phyloP scores from a whole-genome alignment of 1,140 invertebrate genomes.

The Drosophila kanapiae region DNA sequence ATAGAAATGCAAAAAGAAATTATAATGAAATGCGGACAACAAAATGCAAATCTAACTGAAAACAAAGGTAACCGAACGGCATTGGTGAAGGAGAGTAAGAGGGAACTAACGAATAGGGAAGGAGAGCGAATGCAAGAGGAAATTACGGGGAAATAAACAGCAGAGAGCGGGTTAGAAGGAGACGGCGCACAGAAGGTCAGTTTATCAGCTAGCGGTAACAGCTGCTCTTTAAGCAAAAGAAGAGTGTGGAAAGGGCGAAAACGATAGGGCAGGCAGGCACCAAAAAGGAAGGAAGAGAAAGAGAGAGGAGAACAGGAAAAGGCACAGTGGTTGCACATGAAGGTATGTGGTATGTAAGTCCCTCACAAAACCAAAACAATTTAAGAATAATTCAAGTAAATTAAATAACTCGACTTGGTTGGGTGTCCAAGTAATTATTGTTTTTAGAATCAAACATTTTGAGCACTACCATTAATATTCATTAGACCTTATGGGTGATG shows the following conservation, averaged over 20 bases:
- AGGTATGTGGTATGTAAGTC: not conserved
- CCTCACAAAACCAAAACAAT: not conserved
- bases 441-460: too few species aligned
- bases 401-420: not conserved
- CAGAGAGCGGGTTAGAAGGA: conserved; percentile 6
- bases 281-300: not conserved
- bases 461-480: not conserved
- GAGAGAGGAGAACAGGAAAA: conserved; percentile 9
- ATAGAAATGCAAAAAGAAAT: conserved; percentile 11
- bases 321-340: conserved; percentile 25
- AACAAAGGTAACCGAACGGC: conserved; percentile 27
- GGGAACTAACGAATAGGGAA: conserved; percentile 3
- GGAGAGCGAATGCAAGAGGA: conserved; percentile 26
- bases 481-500: not conserved
- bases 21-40: conserved; percentile 22
- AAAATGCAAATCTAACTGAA: conserved; percentile 27
- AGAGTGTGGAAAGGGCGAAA: conserved; percentile 22
- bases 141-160: conserved; percentile 3
- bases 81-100: conserved; percentile 1
- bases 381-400: not conserved
- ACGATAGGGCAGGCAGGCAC: conserved; percentile 10
- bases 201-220: conserved; percentile 37
- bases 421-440: not conserved
- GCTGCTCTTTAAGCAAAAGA: conserved; percentile 30
- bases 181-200: conserved; percentile 29